Percentiles rank a stretch among this genome's conserved stretches.
phyloP scores from a whole-genome alignment of 2,888 invertebrate genomes.

The Ganaspis brasiliensis region DNA sequence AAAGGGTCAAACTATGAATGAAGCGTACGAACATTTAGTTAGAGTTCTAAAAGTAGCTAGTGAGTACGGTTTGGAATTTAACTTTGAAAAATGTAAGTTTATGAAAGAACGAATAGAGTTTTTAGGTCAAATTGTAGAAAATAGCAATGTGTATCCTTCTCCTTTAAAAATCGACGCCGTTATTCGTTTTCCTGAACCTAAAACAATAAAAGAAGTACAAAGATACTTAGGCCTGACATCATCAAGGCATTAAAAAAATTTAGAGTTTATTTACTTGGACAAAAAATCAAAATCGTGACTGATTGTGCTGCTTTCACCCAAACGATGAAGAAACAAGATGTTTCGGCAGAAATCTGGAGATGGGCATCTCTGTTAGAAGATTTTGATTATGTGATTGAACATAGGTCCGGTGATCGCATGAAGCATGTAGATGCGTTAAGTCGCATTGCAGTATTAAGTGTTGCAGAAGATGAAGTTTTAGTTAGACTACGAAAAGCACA shows the following conservation, averaged over 20 bases:
- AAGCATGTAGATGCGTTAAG: conserved; percentile 6
- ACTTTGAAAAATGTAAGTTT: conserved; percentile 47
- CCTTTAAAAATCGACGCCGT: conserved; percentile 40
- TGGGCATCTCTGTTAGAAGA: conserved; percentile 55
- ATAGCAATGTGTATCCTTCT: conserved; percentile 34
- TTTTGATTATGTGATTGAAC: conserved; percentile 19
- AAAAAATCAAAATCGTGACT: conserved; percentile 5
- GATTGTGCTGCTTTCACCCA: conserved; percentile 39
- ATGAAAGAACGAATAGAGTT: conserved; percentile 31
- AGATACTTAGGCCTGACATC: conserved; percentile 35
- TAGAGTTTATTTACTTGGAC: conserved; percentile 5
- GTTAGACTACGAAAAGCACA: background rate
- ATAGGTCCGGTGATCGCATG: conserved; percentile 8
- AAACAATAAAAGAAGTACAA: conserved; percentile 28
- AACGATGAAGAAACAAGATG: conserved; percentile 48
- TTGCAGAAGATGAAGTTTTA: background rate
- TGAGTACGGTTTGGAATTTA: conserved; percentile 41
- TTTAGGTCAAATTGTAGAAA: conserved; percentile 32
- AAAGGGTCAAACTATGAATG: background rate
- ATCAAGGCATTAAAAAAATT: too few species aligned
- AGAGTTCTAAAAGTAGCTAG: conserved; percentile 16
- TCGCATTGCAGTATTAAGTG: background rate
- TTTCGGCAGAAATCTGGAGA: conserved; percentile 48
- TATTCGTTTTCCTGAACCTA: conserved; percentile 27
- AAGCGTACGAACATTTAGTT: background rate